Percentiles rank a stretch among this genome's conserved stretches.
Evolutionary conservation across 2,888 invertebrate genomes (phyloP).

Genomic region (Sisyra nigra): DNA sequence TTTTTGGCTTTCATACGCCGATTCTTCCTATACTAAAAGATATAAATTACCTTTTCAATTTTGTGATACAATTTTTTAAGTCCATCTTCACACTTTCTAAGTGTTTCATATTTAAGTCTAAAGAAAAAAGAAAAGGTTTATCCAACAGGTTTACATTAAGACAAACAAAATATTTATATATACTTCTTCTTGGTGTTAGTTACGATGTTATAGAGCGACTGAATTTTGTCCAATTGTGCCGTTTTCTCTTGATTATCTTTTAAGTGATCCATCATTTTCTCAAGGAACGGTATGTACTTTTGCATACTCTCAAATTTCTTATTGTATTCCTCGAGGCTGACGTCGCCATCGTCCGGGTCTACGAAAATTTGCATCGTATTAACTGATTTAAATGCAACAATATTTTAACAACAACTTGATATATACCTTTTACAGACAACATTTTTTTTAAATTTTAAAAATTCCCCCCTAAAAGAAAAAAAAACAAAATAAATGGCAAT

Average conservation of each 20-base stretch:
- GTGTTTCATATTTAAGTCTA: conserved; percentile 51
- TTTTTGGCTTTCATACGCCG: no score
- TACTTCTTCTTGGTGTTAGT: conserved; percentile 46
- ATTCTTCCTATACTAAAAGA: no score
- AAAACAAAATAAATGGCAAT: no score
- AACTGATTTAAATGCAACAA: no score
- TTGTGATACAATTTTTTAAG: conserved; percentile 46
- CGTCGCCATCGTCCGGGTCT: no score
- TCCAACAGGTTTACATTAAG: conserved; percentile 1
- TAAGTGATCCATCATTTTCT: conserved; percentile 47
- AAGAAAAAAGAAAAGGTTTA: conserved; percentile 17
- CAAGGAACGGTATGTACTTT: conserved; percentile 56
- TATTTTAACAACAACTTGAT: no score
- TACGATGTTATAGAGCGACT: conserved; percentile 42
- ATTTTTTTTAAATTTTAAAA: no score
- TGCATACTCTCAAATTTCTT: conserved; percentile 47
- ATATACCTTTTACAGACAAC: no score
- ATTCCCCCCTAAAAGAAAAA: no score
- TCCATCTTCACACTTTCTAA: conserved; percentile 52
- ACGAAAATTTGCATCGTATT: no score
- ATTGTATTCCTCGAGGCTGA: conserved; percentile 23
- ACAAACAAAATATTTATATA: conserved; percentile 16
- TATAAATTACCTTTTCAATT: conserved; percentile 40
- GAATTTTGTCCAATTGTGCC: conserved; percentile 45
- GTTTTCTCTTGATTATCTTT: conserved; percentile 33